These are phyloP conservation scores for Platysternon megacephalum DNA, from an alignment of 2,113 vertebrate genomes.

Conservation along the genomic window DNA sequence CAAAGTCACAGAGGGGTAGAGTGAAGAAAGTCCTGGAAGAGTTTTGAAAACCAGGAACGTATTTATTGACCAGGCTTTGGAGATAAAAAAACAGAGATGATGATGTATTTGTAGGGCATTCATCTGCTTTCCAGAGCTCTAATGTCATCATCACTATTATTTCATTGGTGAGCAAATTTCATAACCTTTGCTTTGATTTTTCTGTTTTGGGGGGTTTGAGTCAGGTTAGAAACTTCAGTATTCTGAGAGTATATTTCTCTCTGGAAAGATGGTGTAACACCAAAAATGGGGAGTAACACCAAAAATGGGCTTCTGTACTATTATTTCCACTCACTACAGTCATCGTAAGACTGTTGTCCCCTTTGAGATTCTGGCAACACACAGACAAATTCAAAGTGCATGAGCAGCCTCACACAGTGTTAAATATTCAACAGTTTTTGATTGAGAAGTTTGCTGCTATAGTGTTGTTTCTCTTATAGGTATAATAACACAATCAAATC, in stretches of 20 bases:
- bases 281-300: neutral
- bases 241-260: neutral
- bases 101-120: neutral
- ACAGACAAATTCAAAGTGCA: neutral
- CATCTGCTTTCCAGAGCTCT: neutral
- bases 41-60: neutral
- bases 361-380: neutral
- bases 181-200: neutral
- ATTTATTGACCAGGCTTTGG: neutral
- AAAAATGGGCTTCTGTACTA: neutral
- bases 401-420: neutral
- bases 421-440: neutral
- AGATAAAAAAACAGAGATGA: neutral
- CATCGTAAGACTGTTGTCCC: neutral
- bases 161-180: neutral
- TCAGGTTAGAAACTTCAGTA: neutral
- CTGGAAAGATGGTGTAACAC: no score
- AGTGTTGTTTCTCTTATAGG: slow-evolving; percentile 74
- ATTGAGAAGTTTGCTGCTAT: neutral
- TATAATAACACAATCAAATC: slow-evolving; percentile 85
- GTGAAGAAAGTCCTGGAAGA: neutral
- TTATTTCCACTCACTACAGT: neutral
- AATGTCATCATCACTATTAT: neutral
- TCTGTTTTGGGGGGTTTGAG: neutral
- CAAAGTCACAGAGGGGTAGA: neutral